Evolutionary conservation across 2,797 vertebrate species (phyloP).

Genomic region (Pseudochaenichthys georgianus): DNA sequence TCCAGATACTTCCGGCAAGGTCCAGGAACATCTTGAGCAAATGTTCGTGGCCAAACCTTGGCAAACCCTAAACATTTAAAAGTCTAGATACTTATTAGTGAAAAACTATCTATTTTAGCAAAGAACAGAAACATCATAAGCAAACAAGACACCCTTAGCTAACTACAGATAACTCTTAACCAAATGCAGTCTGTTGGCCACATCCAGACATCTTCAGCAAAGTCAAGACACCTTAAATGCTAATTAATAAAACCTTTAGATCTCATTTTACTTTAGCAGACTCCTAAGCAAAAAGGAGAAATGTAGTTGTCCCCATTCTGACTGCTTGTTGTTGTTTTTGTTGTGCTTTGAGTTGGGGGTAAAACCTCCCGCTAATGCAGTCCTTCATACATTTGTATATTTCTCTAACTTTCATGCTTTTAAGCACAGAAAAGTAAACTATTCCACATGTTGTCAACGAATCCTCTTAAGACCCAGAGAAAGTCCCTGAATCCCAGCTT

Average conservation of each 20-base stretch:
- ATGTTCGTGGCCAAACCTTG: background rate
- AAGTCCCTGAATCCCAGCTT: conserved; percentile 19
- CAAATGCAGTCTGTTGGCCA: background rate
- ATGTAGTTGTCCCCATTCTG: too few species aligned
- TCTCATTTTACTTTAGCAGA: too few species aligned
- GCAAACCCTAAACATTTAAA: too few species aligned
- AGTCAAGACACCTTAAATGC: background rate
- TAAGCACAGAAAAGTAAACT: background rate
- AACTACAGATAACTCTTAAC: too few species aligned
- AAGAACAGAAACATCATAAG: background rate
- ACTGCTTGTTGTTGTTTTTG: too few species aligned
- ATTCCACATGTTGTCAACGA: background rate
- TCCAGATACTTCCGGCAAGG: too few species aligned
- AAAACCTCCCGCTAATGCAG: background rate
- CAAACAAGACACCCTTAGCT: too few species aligned
- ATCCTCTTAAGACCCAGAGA: background rate
- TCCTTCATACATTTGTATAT: background rate
- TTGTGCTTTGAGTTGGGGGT: background rate
- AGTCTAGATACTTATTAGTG: too few species aligned
- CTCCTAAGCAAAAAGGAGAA: too few species aligned
- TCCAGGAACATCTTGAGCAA: too few species aligned
- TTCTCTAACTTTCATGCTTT: background rate
- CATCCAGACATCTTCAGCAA: background rate
- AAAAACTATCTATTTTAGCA: too few species aligned
- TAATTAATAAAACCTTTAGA: too few species aligned